phyloP scores from a whole-genome alignment of 2,888 invertebrate genomes.

The Petrophora chlorosata region DNA sequence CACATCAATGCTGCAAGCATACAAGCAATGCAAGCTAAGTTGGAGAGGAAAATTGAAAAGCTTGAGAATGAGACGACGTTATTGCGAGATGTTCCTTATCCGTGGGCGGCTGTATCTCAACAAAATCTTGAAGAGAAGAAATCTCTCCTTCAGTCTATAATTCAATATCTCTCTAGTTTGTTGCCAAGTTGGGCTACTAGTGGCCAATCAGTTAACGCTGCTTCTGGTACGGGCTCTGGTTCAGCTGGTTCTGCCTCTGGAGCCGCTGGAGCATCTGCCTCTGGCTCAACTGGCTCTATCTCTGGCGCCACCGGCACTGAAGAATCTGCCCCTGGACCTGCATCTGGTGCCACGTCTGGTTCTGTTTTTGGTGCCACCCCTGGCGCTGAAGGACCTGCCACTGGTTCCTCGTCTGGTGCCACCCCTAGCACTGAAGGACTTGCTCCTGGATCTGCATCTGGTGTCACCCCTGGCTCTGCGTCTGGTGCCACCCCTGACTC shows the following conservation, averaged over 20 bases:
- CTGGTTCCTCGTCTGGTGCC: neutral
- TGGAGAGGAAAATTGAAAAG: constrained; percentile 65
- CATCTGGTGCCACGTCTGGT: neutral
- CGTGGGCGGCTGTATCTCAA: constrained; percentile 57
- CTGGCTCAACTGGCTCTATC: constrained; percentile 5
- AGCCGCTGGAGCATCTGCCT: neutral
- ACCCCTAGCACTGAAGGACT: constrained; percentile 5
- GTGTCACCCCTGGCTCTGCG: neutral
- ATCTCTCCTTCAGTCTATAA: constrained; percentile 59
- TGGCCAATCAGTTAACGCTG: constrained; percentile 28
- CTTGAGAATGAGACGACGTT: constrained; percentile 64
- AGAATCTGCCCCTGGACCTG: neutral
- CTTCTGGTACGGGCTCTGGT: neutral
- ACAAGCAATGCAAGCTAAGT: constrained; percentile 54
- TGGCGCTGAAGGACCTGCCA: neutral
- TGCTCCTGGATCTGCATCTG: neutral
- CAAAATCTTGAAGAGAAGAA: constrained; percentile 61
- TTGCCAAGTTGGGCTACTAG: constrained; percentile 63
- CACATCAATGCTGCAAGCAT: constrained; percentile 62
- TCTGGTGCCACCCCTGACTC: neutral
- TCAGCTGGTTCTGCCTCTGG: constrained; percentile 3
- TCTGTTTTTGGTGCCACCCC: neutral
- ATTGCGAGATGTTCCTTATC: constrained; percentile 55
- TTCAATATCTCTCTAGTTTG: constrained; percentile 59
- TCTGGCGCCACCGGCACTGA: constrained; percentile 9